Evolutionary conservation across 2,113 vertebrate species (phyloP).

Genomic region (Mus spicilegus): DNA sequence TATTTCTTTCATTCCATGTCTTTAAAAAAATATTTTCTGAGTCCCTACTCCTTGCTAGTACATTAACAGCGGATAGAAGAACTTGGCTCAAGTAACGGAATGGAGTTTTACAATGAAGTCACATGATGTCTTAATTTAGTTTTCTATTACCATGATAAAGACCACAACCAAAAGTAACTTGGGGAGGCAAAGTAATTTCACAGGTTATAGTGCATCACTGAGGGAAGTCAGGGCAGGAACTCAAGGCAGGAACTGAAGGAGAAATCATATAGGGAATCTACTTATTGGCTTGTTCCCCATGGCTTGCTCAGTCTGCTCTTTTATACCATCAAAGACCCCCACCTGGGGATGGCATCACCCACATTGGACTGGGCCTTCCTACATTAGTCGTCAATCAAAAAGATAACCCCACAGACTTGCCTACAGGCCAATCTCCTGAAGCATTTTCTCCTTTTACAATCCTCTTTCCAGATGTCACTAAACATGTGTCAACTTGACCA

Average conservation of each 20-base stretch:
- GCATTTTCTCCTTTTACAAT: neutral
- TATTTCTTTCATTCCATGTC: neutral
- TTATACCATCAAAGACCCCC: neutral
- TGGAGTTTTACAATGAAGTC: neutral
- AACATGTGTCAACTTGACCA: neutral
- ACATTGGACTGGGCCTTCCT: too few species aligned
- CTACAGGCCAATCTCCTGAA: neutral
- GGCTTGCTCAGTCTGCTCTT: neutral
- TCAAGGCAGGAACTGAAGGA: neutral
- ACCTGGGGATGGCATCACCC: neutral
- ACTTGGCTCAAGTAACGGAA: neutral
- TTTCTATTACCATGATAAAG: neutral
- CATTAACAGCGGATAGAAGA: neutral
- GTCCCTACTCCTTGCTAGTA: neutral
- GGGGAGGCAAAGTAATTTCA: neutral
- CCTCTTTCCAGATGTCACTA: neutral
- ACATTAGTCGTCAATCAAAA: neutral
- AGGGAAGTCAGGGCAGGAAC: neutral
- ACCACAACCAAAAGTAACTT: neutral
- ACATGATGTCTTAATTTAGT: neutral
- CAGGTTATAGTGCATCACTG: neutral
- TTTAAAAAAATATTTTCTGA: conserved; percentile 5
- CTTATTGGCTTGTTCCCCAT: neutral
- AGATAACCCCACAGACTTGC: neutral
- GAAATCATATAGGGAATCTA: neutral